A percentile compares a stretch with the other conserved stretches of the same genome.
Conservation (phyloP, 2,888 invertebrate genomes). For the Eupithecia abbreviata region DNA sequence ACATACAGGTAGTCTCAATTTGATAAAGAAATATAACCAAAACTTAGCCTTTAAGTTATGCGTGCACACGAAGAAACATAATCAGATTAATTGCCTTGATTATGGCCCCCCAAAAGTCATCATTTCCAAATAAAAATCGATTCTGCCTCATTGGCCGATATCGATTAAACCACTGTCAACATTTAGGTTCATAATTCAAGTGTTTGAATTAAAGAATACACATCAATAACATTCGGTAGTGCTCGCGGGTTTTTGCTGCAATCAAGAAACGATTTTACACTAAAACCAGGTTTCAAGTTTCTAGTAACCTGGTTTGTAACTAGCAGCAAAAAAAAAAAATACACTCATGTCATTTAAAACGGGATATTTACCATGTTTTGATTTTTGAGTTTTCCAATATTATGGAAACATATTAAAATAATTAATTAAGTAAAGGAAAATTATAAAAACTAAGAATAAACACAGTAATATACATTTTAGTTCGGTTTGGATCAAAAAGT, state of each 20-base stretch:
- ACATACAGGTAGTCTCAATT: too few relatives aligned
- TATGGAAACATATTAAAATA: too few relatives aligned
- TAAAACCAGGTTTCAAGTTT: slow-evolving; percentile 14
- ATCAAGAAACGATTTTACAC: slow-evolving; percentile 54
- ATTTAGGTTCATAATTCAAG: slow-evolving; percentile 38
- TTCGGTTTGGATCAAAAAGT: too few relatives aligned
- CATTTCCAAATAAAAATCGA: slow-evolving; percentile 17
- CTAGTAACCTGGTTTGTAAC: not conserved
- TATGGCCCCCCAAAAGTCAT: slow-evolving; percentile 3
- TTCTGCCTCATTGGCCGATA: slow-evolving; percentile 24
- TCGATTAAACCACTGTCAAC: slow-evolving; percentile 33
- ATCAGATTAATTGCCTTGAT: slow-evolving; percentile 1
- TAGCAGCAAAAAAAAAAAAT: not conserved
- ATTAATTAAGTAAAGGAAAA: too few relatives aligned
- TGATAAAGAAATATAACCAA: too few relatives aligned
- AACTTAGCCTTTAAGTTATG: not conserved
- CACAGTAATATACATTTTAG: too few relatives aligned
- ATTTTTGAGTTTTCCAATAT: too few relatives aligned
- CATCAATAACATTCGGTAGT: slow-evolving; percentile 47
- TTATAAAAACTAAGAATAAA: too few relatives aligned
- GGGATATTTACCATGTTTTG: too few relatives aligned
- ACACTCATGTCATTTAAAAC: too few relatives aligned
- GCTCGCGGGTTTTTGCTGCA: slow-evolving; percentile 61
- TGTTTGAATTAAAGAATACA: slow-evolving; percentile 38
- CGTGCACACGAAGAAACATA: not conserved